Conservation (phyloP, 2,888 invertebrate genomes). For the Limnephilus rhombicus region DNA sequence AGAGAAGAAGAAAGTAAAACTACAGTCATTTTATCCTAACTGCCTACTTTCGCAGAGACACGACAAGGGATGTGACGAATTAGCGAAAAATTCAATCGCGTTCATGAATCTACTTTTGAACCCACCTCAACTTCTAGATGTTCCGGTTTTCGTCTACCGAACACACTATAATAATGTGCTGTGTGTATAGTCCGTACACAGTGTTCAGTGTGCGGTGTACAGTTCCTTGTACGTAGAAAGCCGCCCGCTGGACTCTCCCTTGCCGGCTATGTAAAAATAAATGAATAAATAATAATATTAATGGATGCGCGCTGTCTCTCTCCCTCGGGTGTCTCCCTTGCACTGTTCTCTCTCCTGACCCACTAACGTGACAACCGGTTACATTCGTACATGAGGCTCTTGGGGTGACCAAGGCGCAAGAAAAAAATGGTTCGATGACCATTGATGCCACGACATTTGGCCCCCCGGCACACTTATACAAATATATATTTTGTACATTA, state of each 20-base stretch:
- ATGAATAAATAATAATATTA: constrained; percentile 15
- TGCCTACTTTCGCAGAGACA: too few species aligned
- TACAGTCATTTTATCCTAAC: too few species aligned
- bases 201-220: not conserved
- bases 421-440: not conserved
- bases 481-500: too few species aligned
- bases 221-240: not conserved
- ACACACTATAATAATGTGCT: not conserved
- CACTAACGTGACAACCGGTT: constrained; percentile 36
- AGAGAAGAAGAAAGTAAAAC: too few species aligned
- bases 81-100: too few species aligned
- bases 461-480: too few species aligned
- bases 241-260: not conserved
- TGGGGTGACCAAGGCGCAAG: not conserved
- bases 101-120: too few species aligned
- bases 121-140: too few species aligned
- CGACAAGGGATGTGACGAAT: too few species aligned
- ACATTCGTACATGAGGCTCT: not conserved
- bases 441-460: too few species aligned
- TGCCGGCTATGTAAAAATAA: constrained; percentile 15
- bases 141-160: too few species aligned
- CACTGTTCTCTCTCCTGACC: constrained; percentile 36
- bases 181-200: not conserved
- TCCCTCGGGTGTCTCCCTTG: not conserved
- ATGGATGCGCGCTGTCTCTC: not conserved